Percentiles rank a stretch among this genome's conserved stretches.
phyloP scores from a whole-genome alignment of 1,140 invertebrate genomes.

The Hydropsyche tenuis region DNA sequence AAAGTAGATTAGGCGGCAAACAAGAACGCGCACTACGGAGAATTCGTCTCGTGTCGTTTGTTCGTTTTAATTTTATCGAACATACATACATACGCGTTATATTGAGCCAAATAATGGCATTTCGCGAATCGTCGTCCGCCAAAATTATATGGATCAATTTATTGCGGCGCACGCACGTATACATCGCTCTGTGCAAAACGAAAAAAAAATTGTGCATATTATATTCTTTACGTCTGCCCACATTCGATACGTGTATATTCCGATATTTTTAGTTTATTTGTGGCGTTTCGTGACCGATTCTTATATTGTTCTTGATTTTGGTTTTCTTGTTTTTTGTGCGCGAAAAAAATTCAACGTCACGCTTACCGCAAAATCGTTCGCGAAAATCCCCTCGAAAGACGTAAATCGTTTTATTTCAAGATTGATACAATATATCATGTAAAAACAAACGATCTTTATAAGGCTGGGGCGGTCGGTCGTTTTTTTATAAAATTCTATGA shows the following conservation, averaged over 20 bases:
- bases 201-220: constrained; percentile 6
- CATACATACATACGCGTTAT: not conserved
- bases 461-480: not conserved
- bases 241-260: not conserved
- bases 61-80: constrained; percentile 8
- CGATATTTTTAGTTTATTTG: not conserved
- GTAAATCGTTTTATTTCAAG: not conserved
- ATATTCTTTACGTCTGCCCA: not conserved
- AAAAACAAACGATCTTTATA: not conserved
- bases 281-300: constrained; percentile 7
- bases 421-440: constrained; percentile 10
- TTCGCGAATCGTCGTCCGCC: not conserved
- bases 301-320: no score
- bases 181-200: not conserved
- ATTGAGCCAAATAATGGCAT: not conserved
- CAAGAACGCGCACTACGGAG: no score
- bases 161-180: not conserved
- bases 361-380: constrained; percentile 8
- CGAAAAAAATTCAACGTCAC: not conserved
- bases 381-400: constrained; percentile 3
- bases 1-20: no score
- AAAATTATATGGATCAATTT: not conserved
- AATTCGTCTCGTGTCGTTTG: not conserved
- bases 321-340: not conserved
- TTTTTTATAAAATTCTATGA: no score